Conservation (phyloP, 2,888 invertebrate genomes). For the Proisotoma minuta region DNA sequence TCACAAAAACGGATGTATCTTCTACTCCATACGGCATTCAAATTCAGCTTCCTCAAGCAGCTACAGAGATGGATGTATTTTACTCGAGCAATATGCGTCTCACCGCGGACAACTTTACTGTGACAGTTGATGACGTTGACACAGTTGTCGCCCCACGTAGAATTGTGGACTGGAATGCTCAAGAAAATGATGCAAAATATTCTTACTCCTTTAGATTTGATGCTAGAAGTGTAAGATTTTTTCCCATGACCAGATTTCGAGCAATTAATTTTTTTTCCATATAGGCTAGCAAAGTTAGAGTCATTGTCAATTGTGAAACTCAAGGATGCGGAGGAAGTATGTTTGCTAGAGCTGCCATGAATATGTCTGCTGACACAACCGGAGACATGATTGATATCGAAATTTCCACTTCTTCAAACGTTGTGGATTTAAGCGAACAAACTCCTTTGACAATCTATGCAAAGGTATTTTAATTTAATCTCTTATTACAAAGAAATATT, state of each 20-base stretch:
- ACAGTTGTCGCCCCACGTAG: background rate
- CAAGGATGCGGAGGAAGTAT: constrained; percentile 10
- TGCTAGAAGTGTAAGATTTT: background rate
- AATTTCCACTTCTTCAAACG: constrained; percentile 14
- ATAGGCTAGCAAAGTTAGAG: constrained; percentile 6
- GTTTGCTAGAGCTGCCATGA: constrained; percentile 9
- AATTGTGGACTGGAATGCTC: constrained; percentile 23
- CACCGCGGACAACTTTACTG: constrained; percentile 5
- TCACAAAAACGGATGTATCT: constrained; percentile 4
- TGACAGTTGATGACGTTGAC: background rate
- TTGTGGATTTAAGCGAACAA: constrained; percentile 13
- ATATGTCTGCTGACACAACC: background rate
- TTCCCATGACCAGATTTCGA: background rate
- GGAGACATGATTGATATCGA: constrained; percentile 8
- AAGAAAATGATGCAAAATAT: constrained; percentile 14
- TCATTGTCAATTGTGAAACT: constrained; percentile 5
- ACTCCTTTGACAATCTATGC: constrained; percentile 16
- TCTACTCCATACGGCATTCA: background rate
- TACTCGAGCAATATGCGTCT: constrained; percentile 10
- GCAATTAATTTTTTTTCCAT: too few relatives aligned
- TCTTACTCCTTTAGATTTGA: constrained; percentile 7
- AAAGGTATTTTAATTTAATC: constrained; percentile 10
- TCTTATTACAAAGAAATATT: background rate
- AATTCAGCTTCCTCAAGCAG: constrained; percentile 5
- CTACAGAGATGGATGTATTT: constrained; percentile 17